Evolutionary conservation across 2,888 invertebrate genomes (phyloP).

Genomic region (Toxonevra muliebris): DNA sequence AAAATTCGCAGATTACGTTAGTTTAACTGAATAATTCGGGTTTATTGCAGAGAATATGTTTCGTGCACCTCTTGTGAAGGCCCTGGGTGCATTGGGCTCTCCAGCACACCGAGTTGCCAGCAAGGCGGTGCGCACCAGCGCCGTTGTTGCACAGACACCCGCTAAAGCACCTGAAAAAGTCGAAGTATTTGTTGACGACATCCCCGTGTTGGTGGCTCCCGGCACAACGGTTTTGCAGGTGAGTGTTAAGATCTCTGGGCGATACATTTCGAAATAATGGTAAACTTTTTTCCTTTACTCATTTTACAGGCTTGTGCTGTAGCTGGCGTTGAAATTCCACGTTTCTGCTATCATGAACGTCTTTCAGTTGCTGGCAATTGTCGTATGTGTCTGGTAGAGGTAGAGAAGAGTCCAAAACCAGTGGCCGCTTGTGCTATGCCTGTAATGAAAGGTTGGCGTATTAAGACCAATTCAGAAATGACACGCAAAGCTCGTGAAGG

Average conservation of each 20-base stretch:
- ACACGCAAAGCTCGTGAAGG: conserved; percentile 82
- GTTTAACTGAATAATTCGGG: conserved; percentile 5
- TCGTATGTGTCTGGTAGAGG: conserved; percentile 99
- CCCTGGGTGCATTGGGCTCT: conserved; percentile 67
- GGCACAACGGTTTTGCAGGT: conserved; percentile 98
- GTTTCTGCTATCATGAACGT: conserved; percentile 99
- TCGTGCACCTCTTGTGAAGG: conserved; percentile 78
- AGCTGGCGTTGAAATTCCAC: conserved; percentile 96
- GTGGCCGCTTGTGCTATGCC: conserved; percentile 99
- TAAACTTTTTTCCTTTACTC: conserved; percentile 19
- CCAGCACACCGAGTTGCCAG: conserved; percentile 65
- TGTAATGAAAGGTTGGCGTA: conserved; percentile 99
- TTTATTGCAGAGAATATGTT: conserved; percentile 69
- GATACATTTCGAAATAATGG: conserved; percentile 19
- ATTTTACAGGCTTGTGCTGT: conserved; percentile 85
- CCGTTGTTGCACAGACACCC: conserved; percentile 64
- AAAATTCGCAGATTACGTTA: conserved; percentile 6
- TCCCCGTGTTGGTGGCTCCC: conserved; percentile 91
- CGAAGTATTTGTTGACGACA: conserved; percentile 97
- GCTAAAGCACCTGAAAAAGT: conserved; percentile 77
- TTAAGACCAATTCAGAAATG: conserved; percentile 97
- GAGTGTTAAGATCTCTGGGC: conserved; percentile 38
- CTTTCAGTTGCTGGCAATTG: conserved; percentile 99
- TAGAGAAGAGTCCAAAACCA: conserved; percentile 97
- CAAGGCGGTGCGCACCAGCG: conserved; percentile 65